These are phyloP conservation scores for Adelges cooleyi DNA, from an alignment of 1,140 invertebrate species.

Conservation along the genomic window DNA sequence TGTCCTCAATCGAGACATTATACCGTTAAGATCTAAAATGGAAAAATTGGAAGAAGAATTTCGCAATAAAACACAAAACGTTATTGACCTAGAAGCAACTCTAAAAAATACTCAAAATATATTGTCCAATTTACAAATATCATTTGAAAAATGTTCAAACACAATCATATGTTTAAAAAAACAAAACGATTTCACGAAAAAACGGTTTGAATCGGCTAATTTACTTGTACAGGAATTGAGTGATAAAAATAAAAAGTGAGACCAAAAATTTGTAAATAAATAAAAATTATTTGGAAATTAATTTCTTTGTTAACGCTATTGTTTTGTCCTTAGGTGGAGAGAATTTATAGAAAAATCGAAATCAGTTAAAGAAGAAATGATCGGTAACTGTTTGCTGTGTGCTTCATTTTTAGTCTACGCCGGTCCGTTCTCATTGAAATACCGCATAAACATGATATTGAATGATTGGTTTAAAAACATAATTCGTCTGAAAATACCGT, in stretches of 20 bases:
- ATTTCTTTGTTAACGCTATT: no score
- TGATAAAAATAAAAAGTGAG: neutral
- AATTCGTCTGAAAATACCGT: slow-evolving; percentile 51
- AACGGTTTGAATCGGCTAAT: neutral
- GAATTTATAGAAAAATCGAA: slow-evolving; percentile 56
- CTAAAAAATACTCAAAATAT: neutral
- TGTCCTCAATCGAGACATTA: slow-evolving; percentile 67
- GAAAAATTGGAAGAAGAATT: slow-evolving; percentile 55
- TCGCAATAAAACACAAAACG: neutral
- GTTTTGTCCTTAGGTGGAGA: no score
- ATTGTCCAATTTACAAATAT: neutral
- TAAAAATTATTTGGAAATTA: no score
- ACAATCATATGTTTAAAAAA: neutral
- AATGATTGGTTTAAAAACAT: slow-evolving; percentile 65
- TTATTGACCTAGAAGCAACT: neutral
- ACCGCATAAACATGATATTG: slow-evolving; percentile 67
- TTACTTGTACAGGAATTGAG: neutral
- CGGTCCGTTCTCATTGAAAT: slow-evolving; percentile 77
- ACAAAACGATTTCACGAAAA: neutral
- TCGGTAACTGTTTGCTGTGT: slow-evolving; percentile 70
- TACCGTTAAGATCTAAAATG: slow-evolving; percentile 77
- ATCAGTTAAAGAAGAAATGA: slow-evolving; percentile 52
- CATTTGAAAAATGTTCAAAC: neutral
- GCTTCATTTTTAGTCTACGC: slow-evolving; percentile 73
- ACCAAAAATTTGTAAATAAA: no score